Evolutionary conservation across 1,140 invertebrate genomes (phyloP).

Genomic region (Drosophila triauraria): DNA sequence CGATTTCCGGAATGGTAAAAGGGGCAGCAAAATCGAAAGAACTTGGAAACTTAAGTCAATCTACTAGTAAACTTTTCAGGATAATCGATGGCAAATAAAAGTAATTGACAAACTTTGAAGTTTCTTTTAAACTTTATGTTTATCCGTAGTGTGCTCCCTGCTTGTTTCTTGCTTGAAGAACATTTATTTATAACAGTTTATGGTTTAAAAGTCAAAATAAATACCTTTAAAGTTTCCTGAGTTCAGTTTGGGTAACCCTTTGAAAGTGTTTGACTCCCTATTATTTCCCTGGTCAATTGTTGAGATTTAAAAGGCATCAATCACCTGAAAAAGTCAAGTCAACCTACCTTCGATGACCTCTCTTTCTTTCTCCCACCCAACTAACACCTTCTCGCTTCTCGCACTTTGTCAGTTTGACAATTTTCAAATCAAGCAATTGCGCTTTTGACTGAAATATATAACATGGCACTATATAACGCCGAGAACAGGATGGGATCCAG

Average conservation of each 20-base stretch:
- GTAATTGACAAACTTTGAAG: neutral
- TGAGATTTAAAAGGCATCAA: neutral
- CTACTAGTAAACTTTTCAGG: constrained; percentile 1
- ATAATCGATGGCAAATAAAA: constrained; percentile 8
- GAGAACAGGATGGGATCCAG: constrained; percentile 4
- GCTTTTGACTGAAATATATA: constrained; percentile 75
- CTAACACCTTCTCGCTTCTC: constrained; percentile 9
- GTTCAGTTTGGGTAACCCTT: neutral
- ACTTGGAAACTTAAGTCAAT: neutral
- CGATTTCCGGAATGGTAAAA: constrained; percentile 4
- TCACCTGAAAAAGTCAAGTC: neutral
- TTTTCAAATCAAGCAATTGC: constrained; percentile 79
- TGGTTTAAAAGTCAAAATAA: neutral
- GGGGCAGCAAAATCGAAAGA: neutral
- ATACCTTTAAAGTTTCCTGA: neutral
- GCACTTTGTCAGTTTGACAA: constrained; percentile 64
- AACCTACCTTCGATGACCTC: constrained; percentile 6
- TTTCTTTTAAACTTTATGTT: neutral
- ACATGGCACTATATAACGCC: constrained; percentile 57
- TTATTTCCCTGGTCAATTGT: neutral
- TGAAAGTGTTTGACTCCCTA: neutral
- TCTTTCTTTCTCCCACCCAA: neutral
- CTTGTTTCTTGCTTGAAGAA: too few relatives aligned
- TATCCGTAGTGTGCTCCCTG: too few relatives aligned
- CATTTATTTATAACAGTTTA: neutral